Base-by-base conservation (phyloP, 92 coral and sea anemone species). In the Plumapathes pennacea region DNA sequence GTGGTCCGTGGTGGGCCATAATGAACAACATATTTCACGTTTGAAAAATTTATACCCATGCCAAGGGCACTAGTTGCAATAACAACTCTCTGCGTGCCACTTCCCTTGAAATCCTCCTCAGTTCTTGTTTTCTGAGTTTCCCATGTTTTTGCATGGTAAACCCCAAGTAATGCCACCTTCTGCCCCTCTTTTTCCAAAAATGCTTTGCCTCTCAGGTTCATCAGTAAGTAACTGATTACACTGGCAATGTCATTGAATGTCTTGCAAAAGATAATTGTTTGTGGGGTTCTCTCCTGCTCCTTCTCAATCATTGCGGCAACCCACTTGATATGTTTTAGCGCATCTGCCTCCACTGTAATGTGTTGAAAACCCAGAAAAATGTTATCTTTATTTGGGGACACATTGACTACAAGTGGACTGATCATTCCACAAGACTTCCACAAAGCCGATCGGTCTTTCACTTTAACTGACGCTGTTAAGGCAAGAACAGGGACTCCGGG, bases 101-200 rank as follows among this genome's bases (percentile, higher is more conserved):
- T 32, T 19, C 13, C 34, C 18, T 44, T 69, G 26, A 57, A 55
- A 26, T 57, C 65, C 13, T 23, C 31, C 10, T 57, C 55, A 1
- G 37, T 69, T 1, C 18, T n/a, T 5, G 24, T 17, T 25, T 57
- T 55, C 17, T 69, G 43, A 8, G 23, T 29, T 5, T 57, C 65
- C 66, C 76, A 69, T 4, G 50, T 43, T 18, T 69, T 69, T 6
- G 66, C 54, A 46, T 69, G 66, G 31, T 68, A 43, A 0, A 68
- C 54, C 5, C 75, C 75, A 4, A 68, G 32, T 5, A 54, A 30
- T 17, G 30, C 21, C n/a, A 46, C 5, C 32, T 32, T 69, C 13
- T 38, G 23, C 0, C 76, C 76, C 11, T 56, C 76, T 24, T 8
- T 44, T 11, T 69, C 56, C 1, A 57, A 26, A 46, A 69, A 69